A percentile compares a stretch with the other conserved stretches of the same genome.
These are phyloP conservation scores for Ptycholaimellus sp. DNA, from an alignment of 2,888 invertebrate species.

Conservation along the genomic window DNA sequence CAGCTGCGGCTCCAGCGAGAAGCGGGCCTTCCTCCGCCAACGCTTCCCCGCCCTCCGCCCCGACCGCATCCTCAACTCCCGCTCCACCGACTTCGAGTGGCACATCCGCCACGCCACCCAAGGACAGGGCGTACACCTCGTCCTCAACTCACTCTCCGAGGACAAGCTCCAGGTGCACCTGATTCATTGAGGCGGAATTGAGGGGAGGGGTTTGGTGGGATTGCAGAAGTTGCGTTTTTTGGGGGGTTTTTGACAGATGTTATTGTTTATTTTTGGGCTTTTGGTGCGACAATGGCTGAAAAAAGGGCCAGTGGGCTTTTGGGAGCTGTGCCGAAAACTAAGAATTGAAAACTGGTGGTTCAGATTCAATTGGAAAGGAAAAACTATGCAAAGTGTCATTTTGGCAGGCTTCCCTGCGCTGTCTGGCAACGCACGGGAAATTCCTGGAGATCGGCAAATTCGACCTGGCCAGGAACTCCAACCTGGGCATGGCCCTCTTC, in stretches of 20 bases:
- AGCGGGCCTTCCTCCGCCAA: slow-evolving; percentile 49
- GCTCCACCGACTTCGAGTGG: slow-evolving; percentile 72
- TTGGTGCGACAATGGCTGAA: too few species aligned
- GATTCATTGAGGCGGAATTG: too few species aligned
- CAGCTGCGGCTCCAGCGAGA: slow-evolving; percentile 43
- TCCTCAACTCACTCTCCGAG: slow-evolving; percentile 82
- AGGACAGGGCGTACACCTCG: slow-evolving; percentile 62
- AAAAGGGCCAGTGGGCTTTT: too few species aligned
- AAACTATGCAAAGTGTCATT: too few species aligned
- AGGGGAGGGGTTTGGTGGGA: too few species aligned
- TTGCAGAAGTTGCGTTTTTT: too few species aligned
- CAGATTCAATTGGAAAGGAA: too few species aligned
- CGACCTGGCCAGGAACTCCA: slow-evolving; percentile 68
- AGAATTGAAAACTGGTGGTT: too few species aligned
- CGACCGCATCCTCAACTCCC: slow-evolving; percentile 59
- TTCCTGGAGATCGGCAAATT: slow-evolving; percentile 96
- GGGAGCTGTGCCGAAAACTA: too few species aligned
- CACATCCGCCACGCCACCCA: slow-evolving; percentile 42
- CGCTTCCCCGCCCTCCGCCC: slow-evolving; percentile 60
- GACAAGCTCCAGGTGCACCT: slow-evolving; percentile 63
- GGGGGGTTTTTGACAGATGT: not conserved
- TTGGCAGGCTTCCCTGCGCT: slow-evolving; percentile 75
- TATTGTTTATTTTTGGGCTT: not conserved
- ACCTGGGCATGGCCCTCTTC: slow-evolving; percentile 80
- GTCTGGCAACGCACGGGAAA: slow-evolving; percentile 67